Evolutionary conservation across 2,888 invertebrate genomes (phyloP).

Genomic region (Corbicula japonica): DNA sequence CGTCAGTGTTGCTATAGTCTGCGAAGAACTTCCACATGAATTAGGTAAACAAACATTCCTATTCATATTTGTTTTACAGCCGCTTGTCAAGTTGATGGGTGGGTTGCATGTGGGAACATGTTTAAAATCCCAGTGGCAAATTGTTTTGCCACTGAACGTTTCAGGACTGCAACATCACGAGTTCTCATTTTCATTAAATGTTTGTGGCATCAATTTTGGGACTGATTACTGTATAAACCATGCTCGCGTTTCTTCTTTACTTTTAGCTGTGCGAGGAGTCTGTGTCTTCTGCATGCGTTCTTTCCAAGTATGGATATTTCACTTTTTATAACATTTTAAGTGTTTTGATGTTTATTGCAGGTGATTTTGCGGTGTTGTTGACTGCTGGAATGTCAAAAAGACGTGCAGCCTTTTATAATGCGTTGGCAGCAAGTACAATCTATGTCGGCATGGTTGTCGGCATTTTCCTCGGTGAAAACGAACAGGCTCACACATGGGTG

Average conservation of each 20-base stretch:
- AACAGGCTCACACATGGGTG: slow-evolving; percentile 94
- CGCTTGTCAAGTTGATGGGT: neutral
- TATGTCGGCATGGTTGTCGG: slow-evolving; percentile 95
- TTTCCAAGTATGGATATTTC: neutral
- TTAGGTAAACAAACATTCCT: too few species aligned
- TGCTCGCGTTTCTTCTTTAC: neutral
- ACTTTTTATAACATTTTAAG: neutral
- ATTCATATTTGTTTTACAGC: neutral
- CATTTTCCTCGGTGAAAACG: slow-evolving; percentile 93
- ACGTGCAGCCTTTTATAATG: slow-evolving; percentile 95
- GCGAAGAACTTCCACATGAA: slow-evolving; percentile 90
- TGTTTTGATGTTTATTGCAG: slow-evolving; percentile 85
- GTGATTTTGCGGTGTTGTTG: slow-evolving; percentile 96
- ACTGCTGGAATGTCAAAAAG: slow-evolving; percentile 97
- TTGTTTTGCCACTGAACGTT: neutral
- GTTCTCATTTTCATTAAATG: neutral
- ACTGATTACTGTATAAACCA: neutral
- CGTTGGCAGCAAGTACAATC: slow-evolving; percentile 94
- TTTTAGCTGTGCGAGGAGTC: neutral
- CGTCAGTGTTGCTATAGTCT: slow-evolving; percentile 89
- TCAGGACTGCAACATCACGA: neutral
- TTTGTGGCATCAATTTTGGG: neutral
- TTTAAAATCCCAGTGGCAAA: neutral
- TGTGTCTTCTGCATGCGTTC: neutral
- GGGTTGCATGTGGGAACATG: neutral